Evolutionary conservation across 2,888 invertebrate species (phyloP), one percentile per base, ranked within the genome.

Genomic region (Drosophila quinaria): DNA sequence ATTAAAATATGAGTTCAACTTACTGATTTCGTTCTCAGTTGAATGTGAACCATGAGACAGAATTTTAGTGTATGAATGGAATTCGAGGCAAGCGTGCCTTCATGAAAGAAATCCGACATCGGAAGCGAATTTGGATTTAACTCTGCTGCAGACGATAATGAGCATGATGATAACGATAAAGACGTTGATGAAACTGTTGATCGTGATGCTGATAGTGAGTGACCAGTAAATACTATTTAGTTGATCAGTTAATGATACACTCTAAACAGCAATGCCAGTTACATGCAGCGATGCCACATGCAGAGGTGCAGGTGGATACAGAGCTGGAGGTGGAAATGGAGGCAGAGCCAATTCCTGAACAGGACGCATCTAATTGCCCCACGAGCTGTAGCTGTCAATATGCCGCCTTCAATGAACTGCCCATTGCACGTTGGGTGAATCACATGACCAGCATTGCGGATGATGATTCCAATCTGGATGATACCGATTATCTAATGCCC

Each of bases 341-440:
- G 19, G 22, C 62, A n/a, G 39, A 64, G 33, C 51, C 64, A 39
- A 49, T 58, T 1, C 63, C 78, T 70, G 91, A 90, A 51, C 66
- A 84, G 52, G 89, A 91, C 29, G 59, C 70, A 19, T 78, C 91
- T 13, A 90, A 81, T 59, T 94, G 94, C 75, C 94, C 94, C 17
- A 79, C 88, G 46, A 92, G 93, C 44, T 94, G 94, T 76, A 94
- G 93, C n/a, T 94, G 94, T 76, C 93, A 94, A 69, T 91, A 94
- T 81, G 93, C 94, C 62, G 93, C 94, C 77, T 93, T 94, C 70
- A 93, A 92, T 74, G 94, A 94, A 89, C 92, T 94, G 49, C 93
- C 94, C 51, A 93, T 94, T 68, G 93, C 94, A 33, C 92, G 94
- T 82, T 94, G 94, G 92, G 93, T 94, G 35, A 90, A 90, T 58